Evolutionary conservation across 2,888 invertebrate genomes (phyloP).

Genomic region (Eupithecia subfuscata): DNA sequence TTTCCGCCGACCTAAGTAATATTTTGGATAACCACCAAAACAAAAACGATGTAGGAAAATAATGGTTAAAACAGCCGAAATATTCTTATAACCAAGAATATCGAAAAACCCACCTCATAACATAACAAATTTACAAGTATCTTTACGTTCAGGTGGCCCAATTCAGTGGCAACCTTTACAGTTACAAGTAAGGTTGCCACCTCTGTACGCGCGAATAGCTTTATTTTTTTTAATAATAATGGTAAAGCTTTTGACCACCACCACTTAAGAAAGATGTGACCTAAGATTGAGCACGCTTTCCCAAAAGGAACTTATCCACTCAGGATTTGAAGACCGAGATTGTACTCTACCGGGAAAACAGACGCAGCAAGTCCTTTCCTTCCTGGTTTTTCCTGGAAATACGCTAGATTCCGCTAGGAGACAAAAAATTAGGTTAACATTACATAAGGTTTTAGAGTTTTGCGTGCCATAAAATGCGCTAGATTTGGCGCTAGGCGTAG

Average conservation of each 20-base stretch:
- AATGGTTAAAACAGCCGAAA: neutral
- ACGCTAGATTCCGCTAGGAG: neutral
- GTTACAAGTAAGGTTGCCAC: slow-evolving; percentile 19
- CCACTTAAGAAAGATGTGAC: no score
- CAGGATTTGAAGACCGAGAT: no score
- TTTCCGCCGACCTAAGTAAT: no score
- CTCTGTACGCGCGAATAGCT: neutral
- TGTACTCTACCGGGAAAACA: no score
- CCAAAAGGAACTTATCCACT: no score
- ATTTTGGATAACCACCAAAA: neutral
- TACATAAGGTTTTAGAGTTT: neutral
- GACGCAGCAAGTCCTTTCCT: no score
- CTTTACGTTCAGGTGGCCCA: slow-evolving; percentile 18
- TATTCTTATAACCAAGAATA: slow-evolving; percentile 6
- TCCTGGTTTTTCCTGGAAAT: neutral
- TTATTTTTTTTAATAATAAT: neutral
- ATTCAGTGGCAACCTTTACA: slow-evolving; percentile 24
- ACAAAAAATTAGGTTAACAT: neutral
- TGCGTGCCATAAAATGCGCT: neutral
- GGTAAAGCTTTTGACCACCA: no score
- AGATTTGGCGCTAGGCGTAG: neutral
- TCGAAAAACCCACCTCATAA: slow-evolving; percentile 3
- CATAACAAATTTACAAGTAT: slow-evolving; percentile 9
- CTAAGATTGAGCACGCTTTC: no score
- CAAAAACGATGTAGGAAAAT: neutral